phyloP scores from a whole-genome alignment of 1,140 invertebrate genomes.

The Lucilia cuprina region DNA sequence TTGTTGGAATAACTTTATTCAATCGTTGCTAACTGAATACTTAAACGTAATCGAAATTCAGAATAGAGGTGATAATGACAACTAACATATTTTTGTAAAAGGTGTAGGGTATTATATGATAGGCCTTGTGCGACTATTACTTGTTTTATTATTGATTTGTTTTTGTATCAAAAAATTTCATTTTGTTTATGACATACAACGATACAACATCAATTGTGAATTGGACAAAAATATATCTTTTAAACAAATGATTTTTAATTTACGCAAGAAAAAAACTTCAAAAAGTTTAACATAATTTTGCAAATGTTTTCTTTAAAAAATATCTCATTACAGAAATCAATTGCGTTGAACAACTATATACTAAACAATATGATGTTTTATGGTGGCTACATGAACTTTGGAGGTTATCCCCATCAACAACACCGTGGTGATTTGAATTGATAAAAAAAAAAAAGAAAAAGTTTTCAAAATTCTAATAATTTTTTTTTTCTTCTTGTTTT shows the following conservation, averaged over 20 bases:
- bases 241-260: not conserved
- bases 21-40: too few relatives aligned
- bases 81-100: too few relatives aligned
- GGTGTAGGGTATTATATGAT: too few relatives aligned
- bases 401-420: slow-evolving; percentile 3
- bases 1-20: too few relatives aligned
- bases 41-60: too few relatives aligned
- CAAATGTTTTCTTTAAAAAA: not conserved
- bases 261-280: not conserved
- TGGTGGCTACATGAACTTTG: slow-evolving; percentile 19
- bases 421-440: slow-evolving; percentile 18
- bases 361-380: slow-evolving; percentile 31
- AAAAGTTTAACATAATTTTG: not conserved
- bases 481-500: not conserved
- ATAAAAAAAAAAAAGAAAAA: not conserved
- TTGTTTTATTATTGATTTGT: too few relatives aligned
- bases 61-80: too few relatives aligned
- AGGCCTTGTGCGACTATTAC: too few relatives aligned
- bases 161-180: too few relatives aligned
- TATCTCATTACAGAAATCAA: slow-evolving; percentile 50
- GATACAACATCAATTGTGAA: too few relatives aligned
- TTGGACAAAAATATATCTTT: not conserved
- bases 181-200: too few relatives aligned
- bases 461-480: not conserved
- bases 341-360: slow-evolving; percentile 46